Evolutionary conservation across 2,888 invertebrate species (phyloP), one percentile per base, ranked within the genome.

Genomic region (Imbricaverruca yamaguchii): DNA sequence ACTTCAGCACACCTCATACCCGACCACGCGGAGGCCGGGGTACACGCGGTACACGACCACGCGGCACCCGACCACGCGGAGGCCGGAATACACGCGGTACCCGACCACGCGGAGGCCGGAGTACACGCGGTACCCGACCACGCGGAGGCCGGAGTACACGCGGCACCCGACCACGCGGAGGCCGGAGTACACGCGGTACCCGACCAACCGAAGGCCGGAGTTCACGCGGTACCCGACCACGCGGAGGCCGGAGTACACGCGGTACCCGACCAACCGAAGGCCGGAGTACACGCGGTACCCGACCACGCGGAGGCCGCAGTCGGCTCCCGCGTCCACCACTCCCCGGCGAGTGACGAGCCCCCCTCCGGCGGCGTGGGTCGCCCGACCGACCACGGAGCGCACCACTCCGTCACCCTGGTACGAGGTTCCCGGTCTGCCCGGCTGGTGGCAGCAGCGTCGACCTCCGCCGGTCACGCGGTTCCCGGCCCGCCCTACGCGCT

Each of bases 91-190:
- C 39, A 39, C 39, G 39, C 39, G 39, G 4, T 39, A 39, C 39
- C 39, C 39, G 39, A 39, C 69, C 15, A 63, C 63, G n/a, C 69
- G 3, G 23, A 12, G 39, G 15, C 69, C 69, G 39, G 25, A 63
- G 53, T 74, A 39, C 53, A 74, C 80, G 39, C 53, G 74, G 80
- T 67, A 77, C 25, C 39, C 80, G 21, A 67, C 77, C 21, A 81
- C 80, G 4, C 39, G 39, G 39, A 39, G 39, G 39, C 39, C 39
- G 39, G 39, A 39, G 39, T 4, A 39, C 39, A 39, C 39, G 39
- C 39, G 39, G 39, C 4, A 3, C 39, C 39, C 39, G 39, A 39
- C 4, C 39, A 3, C 39, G 1, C 39, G 39, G 39, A 39, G 39
- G 39, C 39, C 39, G 39, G 39, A 39, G 1, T 39, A 39, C 39